These are phyloP conservation scores for Dorcus hopei DNA, from an alignment of 2,888 invertebrate species.

Conservation along the genomic window DNA sequence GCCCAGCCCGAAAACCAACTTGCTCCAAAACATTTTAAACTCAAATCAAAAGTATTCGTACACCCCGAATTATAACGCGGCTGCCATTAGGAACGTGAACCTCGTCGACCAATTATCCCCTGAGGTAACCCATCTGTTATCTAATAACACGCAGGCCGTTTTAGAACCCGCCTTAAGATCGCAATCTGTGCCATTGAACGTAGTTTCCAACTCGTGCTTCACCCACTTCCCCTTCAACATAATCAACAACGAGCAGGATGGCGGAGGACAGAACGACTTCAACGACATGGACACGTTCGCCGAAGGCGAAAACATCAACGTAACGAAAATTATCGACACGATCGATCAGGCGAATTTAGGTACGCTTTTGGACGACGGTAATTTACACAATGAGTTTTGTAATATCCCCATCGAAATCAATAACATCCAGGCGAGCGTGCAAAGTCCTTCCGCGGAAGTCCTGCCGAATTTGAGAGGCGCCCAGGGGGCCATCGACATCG, in stretches of 20 bases:
- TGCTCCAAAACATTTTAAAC: constrained; percentile 52
- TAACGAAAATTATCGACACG: constrained; percentile 58
- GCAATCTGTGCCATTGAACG: constrained; percentile 74
- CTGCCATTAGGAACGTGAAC: constrained; percentile 7
- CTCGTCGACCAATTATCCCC: constrained; percentile 55
- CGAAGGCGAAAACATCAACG: constrained; percentile 60
- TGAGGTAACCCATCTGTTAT: constrained; percentile 63
- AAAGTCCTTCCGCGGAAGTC: neutral
- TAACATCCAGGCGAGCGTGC: constrained; percentile 19
- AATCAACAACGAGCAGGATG: constrained; percentile 1
- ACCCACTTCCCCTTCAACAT: constrained; percentile 25
- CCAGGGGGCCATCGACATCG: constrained; percentile 30
- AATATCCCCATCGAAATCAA: constrained; percentile 24
- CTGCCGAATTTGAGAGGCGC: neutral
- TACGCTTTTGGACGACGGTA: constrained; percentile 28
- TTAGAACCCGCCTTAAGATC: constrained; percentile 54
- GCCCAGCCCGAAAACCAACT: constrained; percentile 58
- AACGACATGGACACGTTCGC: constrained; percentile 66
- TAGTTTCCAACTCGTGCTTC: constrained; percentile 20
- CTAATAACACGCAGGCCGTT: constrained; percentile 50
- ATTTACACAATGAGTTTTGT: neutral
- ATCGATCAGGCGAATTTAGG: constrained; percentile 48
- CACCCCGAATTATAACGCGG: constrained; percentile 48
- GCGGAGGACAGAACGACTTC: constrained; percentile 67
- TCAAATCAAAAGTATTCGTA: constrained; percentile 52